Conservation (phyloP, 2,797 vertebrate genomes). For the Tachyglossus aculeatus region DNA sequence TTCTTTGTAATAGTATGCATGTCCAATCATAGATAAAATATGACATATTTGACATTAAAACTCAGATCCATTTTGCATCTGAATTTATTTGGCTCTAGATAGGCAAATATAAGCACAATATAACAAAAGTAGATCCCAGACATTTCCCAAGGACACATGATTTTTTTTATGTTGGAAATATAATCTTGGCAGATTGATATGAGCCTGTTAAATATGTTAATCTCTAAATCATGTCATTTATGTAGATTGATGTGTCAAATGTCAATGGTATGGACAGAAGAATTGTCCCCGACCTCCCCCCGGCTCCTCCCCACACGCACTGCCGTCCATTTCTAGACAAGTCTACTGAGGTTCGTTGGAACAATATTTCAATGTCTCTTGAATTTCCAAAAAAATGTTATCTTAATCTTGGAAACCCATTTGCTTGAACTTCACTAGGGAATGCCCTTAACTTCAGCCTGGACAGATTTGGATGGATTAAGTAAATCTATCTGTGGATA, state of each 20-base stretch:
- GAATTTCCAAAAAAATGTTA: conserved; percentile 17
- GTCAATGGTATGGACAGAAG: background rate
- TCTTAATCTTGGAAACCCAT: conserved; percentile 44
- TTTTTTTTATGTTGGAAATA: conserved; percentile 22
- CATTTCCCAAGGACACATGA: background rate
- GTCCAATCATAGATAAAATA: too few species aligned
- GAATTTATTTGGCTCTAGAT: too few species aligned
- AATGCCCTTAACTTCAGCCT: conserved; percentile 19
- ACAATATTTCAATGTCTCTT: conserved; percentile 10
- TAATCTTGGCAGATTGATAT: conserved; percentile 27
- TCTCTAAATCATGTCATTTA: background rate
- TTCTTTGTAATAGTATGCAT: too few species aligned
- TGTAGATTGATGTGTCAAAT: conserved; percentile 9
- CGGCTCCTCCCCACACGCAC: background rate
- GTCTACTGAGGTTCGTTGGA: conserved; percentile 4
- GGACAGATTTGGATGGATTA: conserved; percentile 15
- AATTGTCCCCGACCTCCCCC: background rate
- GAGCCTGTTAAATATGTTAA: conserved; percentile 23
- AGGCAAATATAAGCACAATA: too few species aligned
- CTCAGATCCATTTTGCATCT: background rate
- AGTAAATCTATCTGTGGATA: conserved; percentile 23
- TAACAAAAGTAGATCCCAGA: background rate
- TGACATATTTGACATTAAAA: too few species aligned
- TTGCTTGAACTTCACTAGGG: background rate
- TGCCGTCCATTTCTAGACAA: conserved; percentile 14